These are phyloP conservation scores for Megalonaias nervosa DNA, from an alignment of 1,140 invertebrate species.

Conservation along the genomic window DNA sequence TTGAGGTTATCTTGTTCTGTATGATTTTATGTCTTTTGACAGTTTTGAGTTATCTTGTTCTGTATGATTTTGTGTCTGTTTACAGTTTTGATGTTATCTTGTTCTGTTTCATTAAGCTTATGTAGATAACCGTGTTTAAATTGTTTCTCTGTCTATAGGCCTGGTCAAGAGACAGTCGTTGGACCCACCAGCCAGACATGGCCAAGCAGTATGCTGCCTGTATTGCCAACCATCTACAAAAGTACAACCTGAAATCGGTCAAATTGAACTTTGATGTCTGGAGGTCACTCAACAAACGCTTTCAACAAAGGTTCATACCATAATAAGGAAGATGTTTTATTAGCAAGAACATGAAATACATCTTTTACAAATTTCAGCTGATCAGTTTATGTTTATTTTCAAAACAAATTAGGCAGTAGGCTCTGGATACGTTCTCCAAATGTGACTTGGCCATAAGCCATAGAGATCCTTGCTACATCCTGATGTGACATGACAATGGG, in stretches of 20 bases:
- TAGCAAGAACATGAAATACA: no score
- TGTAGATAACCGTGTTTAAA: neutral
- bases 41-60: neutral
- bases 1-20: neutral
- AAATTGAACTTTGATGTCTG: slow-evolving; percentile 89
- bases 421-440: no score
- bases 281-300: slow-evolving; percentile 91
- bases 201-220: slow-evolving; percentile 88
- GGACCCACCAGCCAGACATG: slow-evolving; percentile 92
- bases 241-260: slow-evolving; percentile 74
- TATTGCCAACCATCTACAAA: slow-evolving; percentile 77
- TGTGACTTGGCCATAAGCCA: no score
- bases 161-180: slow-evolving; percentile 82
- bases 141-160: slow-evolving; percentile 66
- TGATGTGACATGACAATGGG: no score
- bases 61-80: neutral
- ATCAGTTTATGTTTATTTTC: no score
- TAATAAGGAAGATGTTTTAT: no score
- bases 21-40: neutral
- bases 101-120: neutral
- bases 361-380: no score
- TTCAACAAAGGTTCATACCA: slow-evolving; percentile 81
- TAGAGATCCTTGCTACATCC: no score
- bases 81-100: neutral
- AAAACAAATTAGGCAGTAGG: no score